Percentiles rank a stretch among this genome's conserved stretches.
Evolutionary conservation across 2,797 vertebrate species (phyloP).

Genomic region (Hippocampus kuda): DNA sequence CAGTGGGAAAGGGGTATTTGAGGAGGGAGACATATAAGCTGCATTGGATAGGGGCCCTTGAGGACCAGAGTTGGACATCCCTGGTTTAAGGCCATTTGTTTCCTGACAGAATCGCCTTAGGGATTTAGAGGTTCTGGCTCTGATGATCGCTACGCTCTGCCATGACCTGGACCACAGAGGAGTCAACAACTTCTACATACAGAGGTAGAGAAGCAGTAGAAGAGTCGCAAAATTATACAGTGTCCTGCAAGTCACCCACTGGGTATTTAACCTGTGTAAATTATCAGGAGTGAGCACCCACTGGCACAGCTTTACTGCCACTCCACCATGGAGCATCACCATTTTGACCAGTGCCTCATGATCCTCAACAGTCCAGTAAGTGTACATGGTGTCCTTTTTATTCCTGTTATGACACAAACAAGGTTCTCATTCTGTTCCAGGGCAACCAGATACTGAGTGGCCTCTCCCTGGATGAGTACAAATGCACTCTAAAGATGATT

Average conservation of each 20-base stretch:
- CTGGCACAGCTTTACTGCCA: constrained; percentile 95
- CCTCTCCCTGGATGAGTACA: constrained; percentile 93
- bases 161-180: constrained; percentile 95
- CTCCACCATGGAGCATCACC: constrained; percentile 97
- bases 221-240: constrained; percentile 3
- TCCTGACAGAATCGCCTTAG: constrained; percentile 71
- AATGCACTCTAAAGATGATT: constrained; percentile 87
- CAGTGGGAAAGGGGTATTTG: too few relatives aligned
- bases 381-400: constrained; percentile 1
- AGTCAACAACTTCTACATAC: constrained; percentile 97
- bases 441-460: constrained; percentile 92
- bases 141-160: constrained; percentile 90
- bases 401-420: neutral
- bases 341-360: constrained; percentile 98
- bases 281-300: constrained; percentile 85
- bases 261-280: constrained; percentile 10
- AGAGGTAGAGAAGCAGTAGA: constrained; percentile 65
- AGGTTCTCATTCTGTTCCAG: constrained; percentile 48
- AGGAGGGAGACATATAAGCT: too few relatives aligned
- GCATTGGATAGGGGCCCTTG: too few relatives aligned
- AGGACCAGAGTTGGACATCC: too few relatives aligned
- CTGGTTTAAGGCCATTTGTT: neutral
- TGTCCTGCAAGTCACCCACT: constrained; percentile 5
- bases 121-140: constrained; percentile 81
- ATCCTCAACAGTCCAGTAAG: constrained; percentile 93